A percentile compares a stretch with the other conserved stretches of the same genome.
Evolutionary conservation across 1,140 invertebrate species (phyloP).

Genomic region (Tetragnatha versicolor): DNA sequence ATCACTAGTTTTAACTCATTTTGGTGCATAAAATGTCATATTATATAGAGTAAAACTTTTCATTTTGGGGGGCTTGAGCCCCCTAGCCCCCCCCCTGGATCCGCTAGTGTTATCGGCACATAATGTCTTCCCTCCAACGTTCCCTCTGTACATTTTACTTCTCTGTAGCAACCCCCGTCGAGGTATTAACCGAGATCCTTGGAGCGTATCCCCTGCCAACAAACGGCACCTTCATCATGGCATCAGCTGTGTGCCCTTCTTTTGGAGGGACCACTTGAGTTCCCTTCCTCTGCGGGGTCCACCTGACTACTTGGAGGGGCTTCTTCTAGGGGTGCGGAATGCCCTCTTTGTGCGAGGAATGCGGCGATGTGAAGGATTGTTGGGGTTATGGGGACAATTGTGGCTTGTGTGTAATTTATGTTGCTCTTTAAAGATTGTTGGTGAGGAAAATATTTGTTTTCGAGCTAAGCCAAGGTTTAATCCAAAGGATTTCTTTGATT

Average conservation of each 20-base stretch:
- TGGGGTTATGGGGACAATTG: neutral
- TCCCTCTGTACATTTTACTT: neutral
- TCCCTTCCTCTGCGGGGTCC: neutral
- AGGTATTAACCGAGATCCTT: conserved; percentile 30
- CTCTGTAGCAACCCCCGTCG: neutral
- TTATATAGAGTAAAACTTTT: neutral
- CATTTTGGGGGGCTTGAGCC: neutral
- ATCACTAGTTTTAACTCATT: neutral
- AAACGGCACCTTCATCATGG: conserved; percentile 2
- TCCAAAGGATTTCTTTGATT: no score
- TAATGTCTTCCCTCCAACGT: neutral
- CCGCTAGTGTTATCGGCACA: neutral
- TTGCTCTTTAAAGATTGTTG: no score
- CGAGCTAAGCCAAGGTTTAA: no score
- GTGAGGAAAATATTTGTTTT: no score
- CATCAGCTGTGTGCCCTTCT: neutral
- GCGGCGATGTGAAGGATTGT: neutral
- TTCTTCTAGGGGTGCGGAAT: neutral
- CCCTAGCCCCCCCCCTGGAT: neutral
- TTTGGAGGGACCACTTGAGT: neutral
- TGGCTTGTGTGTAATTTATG: neutral
- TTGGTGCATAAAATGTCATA: neutral
- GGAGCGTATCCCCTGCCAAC: conserved; percentile 1
- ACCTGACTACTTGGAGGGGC: neutral
- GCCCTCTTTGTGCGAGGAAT: neutral